These are phyloP conservation scores for Drosophila cardini DNA, from an alignment of 1,140 invertebrate species.

Conservation along the genomic window DNA sequence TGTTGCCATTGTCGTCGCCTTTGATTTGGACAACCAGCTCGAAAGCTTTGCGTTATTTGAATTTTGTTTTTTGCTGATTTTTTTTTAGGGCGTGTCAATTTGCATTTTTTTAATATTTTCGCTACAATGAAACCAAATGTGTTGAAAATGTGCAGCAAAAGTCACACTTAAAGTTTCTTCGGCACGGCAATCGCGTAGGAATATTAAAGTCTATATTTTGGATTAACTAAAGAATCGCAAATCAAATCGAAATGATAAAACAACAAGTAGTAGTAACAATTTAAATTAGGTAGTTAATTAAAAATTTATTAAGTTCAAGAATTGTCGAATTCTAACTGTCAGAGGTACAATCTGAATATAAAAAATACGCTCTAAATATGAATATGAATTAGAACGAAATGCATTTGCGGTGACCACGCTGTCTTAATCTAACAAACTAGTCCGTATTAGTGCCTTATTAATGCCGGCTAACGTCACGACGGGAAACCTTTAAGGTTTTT, in stretches of 20 bases:
- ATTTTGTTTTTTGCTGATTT: constrained; percentile 36
- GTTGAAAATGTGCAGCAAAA: constrained; percentile 42
- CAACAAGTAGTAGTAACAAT: too few species aligned
- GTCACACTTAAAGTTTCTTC: constrained; percentile 14
- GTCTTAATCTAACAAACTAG: too few species aligned
- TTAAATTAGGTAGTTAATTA: too few species aligned
- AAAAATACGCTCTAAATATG: too few species aligned
- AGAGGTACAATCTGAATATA: too few species aligned
- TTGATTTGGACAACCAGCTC: constrained; percentile 64
- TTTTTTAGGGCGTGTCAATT: constrained; percentile 64
- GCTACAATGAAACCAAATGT: constrained; percentile 38
- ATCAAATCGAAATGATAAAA: too few species aligned
- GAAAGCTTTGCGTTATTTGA: constrained; percentile 63
- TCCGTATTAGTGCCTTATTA: too few species aligned
- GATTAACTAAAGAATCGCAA: not conserved
- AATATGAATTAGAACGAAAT: too few species aligned
- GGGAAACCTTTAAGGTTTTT: not conserved
- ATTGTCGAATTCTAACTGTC: too few species aligned
- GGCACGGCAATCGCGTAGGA: not conserved
- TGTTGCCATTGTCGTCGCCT: constrained; percentile 56
- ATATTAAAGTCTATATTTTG: not conserved
- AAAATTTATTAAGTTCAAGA: too few species aligned
- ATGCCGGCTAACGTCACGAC: too few species aligned
- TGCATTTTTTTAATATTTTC: constrained; percentile 60
- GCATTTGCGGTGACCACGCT: too few species aligned